A percentile compares a stretch with the other conserved stretches of the same genome.
These are phyloP conservation scores for cat (Felis catus) DNA, from an alignment of 2,113 vertebrate genomes.

Conservation along the genomic window DNA sequence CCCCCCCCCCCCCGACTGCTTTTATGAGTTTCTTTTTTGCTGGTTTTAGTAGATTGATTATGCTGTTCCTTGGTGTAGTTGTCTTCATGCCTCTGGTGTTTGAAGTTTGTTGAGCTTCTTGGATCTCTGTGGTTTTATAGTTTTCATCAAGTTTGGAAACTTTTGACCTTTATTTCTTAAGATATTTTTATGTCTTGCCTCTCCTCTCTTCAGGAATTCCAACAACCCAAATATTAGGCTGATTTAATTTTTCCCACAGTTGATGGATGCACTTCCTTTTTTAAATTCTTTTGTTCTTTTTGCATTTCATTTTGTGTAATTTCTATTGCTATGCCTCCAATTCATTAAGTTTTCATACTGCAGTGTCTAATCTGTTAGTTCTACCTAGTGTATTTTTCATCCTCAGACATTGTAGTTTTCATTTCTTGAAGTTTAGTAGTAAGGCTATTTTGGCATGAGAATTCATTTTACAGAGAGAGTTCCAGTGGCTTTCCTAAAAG, in stretches of 20 bases:
- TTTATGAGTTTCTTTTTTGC: background rate
- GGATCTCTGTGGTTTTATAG: background rate
- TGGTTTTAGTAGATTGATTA: conserved; percentile 24
- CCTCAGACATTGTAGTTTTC: background rate
- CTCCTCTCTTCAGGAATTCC: background rate
- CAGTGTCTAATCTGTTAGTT: background rate
- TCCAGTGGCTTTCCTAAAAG: background rate
- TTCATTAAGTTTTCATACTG: background rate
- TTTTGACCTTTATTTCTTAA: background rate
- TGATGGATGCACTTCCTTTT: background rate
- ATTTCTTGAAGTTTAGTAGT: conserved; percentile 5
- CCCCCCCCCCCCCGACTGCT: background rate
- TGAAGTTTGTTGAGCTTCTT: background rate
- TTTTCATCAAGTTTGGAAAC: conserved; percentile 33
- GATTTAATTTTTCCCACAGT: background rate
- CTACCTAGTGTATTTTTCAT: background rate
- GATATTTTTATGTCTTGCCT: background rate
- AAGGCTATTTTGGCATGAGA: background rate
- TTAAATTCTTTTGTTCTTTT: background rate
- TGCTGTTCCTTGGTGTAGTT: background rate
- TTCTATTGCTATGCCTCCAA: background rate
- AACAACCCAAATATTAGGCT: background rate
- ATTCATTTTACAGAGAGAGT: background rate
- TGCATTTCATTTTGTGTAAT: background rate
- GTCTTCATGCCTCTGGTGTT: background rate